These are phyloP conservation scores for Phrynosoma platyrhinos DNA, from an alignment of 2,113 vertebrate species.

Conservation along the genomic window DNA sequence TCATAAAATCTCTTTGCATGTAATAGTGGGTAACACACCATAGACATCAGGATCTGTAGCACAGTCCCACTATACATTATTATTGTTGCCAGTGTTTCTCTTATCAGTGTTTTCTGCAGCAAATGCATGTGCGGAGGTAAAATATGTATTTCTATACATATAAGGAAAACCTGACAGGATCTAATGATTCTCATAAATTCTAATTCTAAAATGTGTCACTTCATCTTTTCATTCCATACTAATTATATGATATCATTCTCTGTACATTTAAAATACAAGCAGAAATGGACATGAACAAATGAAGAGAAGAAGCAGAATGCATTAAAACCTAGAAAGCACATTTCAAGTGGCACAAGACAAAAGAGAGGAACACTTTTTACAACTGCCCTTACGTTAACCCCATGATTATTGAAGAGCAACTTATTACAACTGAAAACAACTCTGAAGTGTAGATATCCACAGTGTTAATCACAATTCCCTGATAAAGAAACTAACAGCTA, in stretches of 20 bases:
- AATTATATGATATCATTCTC: background rate
- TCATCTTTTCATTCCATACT: background rate
- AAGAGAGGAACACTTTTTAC: background rate
- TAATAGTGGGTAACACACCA: too few species aligned
- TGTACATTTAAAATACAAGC: background rate
- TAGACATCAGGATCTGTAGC: too few species aligned
- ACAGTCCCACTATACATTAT: too few species aligned
- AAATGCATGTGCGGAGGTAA: too few species aligned
- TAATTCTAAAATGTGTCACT: background rate
- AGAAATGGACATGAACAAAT: slow-evolving; percentile 17
- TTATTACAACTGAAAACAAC: background rate
- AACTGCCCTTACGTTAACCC: background rate
- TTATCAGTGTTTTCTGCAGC: too few species aligned
- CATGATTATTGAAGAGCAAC: background rate
- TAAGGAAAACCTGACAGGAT: too few species aligned
- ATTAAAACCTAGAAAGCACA: background rate
- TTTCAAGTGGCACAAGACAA: background rate
- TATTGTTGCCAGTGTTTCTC: too few species aligned
- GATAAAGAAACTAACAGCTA: background rate
- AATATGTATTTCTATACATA: too few species aligned
- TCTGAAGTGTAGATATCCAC: slow-evolving; percentile 1
- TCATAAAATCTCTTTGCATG: too few species aligned
- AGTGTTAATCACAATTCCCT: background rate
- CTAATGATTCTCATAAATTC: background rate
- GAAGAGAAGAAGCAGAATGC: background rate